phyloP scores from a whole-genome alignment of 30 jellyfish, hydroid and myxozoan genomes.

The Aurelia sp. region DNA sequence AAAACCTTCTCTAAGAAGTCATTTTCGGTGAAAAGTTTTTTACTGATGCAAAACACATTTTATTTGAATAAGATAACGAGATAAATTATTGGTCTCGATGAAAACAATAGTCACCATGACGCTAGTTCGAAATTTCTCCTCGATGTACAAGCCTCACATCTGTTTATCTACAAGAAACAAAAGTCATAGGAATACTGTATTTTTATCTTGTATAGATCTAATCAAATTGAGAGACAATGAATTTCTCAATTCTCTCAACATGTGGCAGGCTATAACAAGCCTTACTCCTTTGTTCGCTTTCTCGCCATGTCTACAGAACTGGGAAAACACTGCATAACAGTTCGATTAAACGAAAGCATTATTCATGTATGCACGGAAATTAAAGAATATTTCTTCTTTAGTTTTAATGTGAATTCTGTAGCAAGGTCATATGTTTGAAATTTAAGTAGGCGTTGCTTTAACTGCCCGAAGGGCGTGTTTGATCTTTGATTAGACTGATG shows the following conservation, averaged over 20 bases:
- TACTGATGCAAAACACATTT: constrained; percentile 30
- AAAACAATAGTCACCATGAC: constrained; percentile 30
- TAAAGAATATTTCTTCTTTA: not conserved
- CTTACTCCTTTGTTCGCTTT: constrained; percentile 17
- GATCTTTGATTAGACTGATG: too few species aligned
- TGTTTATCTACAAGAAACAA: constrained; percentile 37
- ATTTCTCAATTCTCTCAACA: constrained; percentile 25
- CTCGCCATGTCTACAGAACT: constrained; percentile 16
- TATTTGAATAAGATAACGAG: constrained; percentile 40
- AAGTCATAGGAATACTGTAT: constrained; percentile 14
- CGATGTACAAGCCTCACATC: constrained; percentile 43
- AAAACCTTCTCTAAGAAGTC: too few species aligned
- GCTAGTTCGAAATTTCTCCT: constrained; percentile 29
- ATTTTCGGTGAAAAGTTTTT: too few species aligned
- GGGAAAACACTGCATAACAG: constrained; percentile 23
- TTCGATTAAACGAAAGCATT: constrained; percentile 23
- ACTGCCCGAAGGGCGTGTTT: too few species aligned
- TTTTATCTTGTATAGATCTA: constrained; percentile 25
- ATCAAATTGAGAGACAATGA: constrained; percentile 38
- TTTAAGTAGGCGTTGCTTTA: too few species aligned
- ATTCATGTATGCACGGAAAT: constrained; percentile 42
- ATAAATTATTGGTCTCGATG: constrained; percentile 33
- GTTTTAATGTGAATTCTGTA: too few species aligned
- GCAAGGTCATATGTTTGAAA: too few species aligned
- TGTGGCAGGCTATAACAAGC: constrained; percentile 38